These are phyloP conservation scores for Dinocampus coccinellae DNA, from an alignment of 2,888 invertebrate species.

Conservation along the genomic window DNA sequence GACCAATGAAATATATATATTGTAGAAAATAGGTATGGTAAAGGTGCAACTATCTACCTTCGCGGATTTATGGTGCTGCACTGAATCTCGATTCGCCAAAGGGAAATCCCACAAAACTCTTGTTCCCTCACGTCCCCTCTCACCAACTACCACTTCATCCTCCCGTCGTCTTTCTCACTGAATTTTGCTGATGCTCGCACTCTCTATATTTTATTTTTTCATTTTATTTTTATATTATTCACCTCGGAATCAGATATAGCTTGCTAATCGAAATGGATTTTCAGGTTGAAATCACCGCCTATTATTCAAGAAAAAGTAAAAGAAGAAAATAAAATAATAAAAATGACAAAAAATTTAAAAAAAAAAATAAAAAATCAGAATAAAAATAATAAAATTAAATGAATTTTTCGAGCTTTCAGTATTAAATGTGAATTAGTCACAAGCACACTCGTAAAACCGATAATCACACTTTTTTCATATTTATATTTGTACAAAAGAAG, in stretches of 20 bases:
- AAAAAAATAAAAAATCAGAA: no score
- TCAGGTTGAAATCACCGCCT: background rate
- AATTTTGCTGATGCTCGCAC: constrained; percentile 23
- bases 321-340: background rate
- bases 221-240: background rate
- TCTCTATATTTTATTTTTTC: background rate
- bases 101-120: constrained; percentile 25
- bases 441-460: background rate
- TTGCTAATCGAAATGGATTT: constrained; percentile 24
- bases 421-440: background rate
- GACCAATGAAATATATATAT: background rate
- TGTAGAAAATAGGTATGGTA: background rate
- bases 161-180: background rate
- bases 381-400: no score
- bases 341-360: no score
- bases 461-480: background rate
- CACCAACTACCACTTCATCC: background rate
- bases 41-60: background rate
- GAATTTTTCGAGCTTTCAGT: no score
- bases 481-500: background rate
- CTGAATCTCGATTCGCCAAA: constrained; percentile 26
- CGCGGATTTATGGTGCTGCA: constrained; percentile 24
- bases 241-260: background rate
- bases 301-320: constrained; percentile 5
- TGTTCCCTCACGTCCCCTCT: background rate